Conservation (phyloP, 2,113 vertebrate genomes). For the Chelonoidis abingdonii region DNA sequence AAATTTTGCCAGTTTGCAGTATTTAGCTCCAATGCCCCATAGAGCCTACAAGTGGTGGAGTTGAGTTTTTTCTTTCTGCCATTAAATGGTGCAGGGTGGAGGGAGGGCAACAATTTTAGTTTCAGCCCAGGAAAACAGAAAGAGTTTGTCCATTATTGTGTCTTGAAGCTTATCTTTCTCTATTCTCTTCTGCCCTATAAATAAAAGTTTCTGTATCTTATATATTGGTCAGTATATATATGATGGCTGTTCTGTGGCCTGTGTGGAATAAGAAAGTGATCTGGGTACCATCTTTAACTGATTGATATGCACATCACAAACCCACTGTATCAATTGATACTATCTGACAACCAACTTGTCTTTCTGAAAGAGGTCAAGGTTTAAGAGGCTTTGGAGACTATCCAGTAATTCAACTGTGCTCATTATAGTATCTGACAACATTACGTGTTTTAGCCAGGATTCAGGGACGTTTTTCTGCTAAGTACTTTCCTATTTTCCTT, state of each 20-base stretch:
- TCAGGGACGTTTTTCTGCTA: not conserved
- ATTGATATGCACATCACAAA: not conserved
- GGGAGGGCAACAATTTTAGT: not conserved
- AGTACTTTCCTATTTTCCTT: not conserved
- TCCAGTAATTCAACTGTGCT: not conserved
- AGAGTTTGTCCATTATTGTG: not conserved
- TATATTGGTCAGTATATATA: not conserved
- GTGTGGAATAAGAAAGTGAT: not conserved
- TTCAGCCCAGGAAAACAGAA: not conserved
- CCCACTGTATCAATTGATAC: not conserved
- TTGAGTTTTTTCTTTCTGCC: not conserved
- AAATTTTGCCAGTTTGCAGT: not conserved
- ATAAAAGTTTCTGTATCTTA: not conserved
- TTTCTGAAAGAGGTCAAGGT: not conserved
- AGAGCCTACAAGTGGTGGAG: not conserved
- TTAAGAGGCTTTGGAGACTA: not conserved
- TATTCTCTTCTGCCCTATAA: not conserved
- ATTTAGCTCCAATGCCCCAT: not conserved
- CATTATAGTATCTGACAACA: not conserved
- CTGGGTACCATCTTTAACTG: not conserved
- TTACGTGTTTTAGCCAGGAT: not conserved
- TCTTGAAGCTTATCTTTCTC: not conserved
- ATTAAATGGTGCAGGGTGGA: accelerated
- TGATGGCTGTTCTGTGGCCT: not conserved
- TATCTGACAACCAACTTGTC: not conserved